A percentile compares a stretch with the other conserved stretches of the same genome.
These are phyloP conservation scores for Porites rus DNA, from an alignment of 92 coral and sea anemone genomes.

Conservation along the genomic window DNA sequence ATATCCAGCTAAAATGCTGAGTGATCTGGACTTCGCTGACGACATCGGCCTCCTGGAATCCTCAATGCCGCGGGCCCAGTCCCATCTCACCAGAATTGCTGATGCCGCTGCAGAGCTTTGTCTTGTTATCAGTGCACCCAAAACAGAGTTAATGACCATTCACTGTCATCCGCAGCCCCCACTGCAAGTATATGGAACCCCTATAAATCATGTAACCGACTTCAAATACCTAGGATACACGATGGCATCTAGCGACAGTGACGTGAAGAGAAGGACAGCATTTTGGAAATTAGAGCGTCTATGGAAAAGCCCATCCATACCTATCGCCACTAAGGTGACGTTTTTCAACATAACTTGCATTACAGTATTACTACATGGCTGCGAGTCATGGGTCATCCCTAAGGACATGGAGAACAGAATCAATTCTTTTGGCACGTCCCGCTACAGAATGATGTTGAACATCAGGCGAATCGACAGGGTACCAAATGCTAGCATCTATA, in stretches of 20 bases:
- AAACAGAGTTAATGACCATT: background rate
- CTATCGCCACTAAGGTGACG: too few relatives aligned
- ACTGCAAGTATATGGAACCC: constrained; percentile 23
- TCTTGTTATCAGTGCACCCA: too few relatives aligned
- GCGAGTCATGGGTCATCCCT: background rate
- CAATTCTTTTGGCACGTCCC: background rate
- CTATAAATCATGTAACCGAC: constrained; percentile 6
- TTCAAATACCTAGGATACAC: background rate
- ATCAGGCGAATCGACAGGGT: background rate
- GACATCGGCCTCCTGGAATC: constrained; percentile 13
- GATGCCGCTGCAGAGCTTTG: too few relatives aligned
- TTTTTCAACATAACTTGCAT: too few relatives aligned
- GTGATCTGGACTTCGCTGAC: constrained; percentile 30
- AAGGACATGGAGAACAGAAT: constrained; percentile 6
- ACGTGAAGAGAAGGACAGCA: background rate
- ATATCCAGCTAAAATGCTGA: constrained; percentile 5
- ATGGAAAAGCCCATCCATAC: constrained; percentile 12
- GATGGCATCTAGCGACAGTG: constrained; percentile 13
- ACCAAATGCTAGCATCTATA: background rate
- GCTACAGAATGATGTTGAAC: background rate
- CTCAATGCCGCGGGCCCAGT: background rate
- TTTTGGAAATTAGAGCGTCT: background rate
- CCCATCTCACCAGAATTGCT: background rate
- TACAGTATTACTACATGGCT: background rate
- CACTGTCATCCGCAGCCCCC: constrained; percentile 20